phyloP scores from a whole-genome alignment of 2,888 invertebrate genomes.

The Drosophila parthenogenetica region DNA sequence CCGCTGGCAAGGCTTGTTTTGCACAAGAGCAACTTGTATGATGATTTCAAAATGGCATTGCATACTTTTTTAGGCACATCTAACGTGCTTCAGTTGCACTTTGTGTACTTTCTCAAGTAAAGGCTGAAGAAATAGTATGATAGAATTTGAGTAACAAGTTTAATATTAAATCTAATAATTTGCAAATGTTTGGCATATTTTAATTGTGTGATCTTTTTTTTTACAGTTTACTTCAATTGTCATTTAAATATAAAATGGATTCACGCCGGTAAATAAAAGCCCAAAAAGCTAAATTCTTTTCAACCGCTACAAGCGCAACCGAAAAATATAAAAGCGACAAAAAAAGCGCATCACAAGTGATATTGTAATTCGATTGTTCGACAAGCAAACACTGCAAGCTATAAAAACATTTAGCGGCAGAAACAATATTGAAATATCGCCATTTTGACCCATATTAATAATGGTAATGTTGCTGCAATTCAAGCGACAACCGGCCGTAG shows the following conservation, averaged over 20 bases:
- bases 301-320: conserved; percentile 12
- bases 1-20: conserved; percentile 44
- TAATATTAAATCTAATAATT: conserved; percentile 29
- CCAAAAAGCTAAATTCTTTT: conserved; percentile 31
- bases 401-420: conserved; percentile 45
- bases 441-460: conserved; percentile 79
- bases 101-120: conserved; percentile 32
- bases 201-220: no score
- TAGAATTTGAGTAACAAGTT: conserved; percentile 20
- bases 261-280: conserved; percentile 32
- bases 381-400: conserved; percentile 19
- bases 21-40: conserved; percentile 52
- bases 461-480: conserved; percentile 85
- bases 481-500: conserved; percentile 76
- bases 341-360: conserved; percentile 56
- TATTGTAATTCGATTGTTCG: conserved; percentile 65
- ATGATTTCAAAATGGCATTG: conserved; percentile 55
- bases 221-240: conserved; percentile 56
- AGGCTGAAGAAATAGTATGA: conserved; percentile 6
- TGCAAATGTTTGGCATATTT: not conserved
- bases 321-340: conserved; percentile 56
- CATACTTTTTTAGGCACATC: conserved; percentile 38
- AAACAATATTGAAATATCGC: conserved; percentile 53
- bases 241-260: conserved; percentile 29
- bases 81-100: conserved; percentile 30